Evolutionary conservation across 2,888 invertebrate species (phyloP), one percentile per base, ranked within the genome.

Genomic region (Rhodophaea formosa): DNA sequence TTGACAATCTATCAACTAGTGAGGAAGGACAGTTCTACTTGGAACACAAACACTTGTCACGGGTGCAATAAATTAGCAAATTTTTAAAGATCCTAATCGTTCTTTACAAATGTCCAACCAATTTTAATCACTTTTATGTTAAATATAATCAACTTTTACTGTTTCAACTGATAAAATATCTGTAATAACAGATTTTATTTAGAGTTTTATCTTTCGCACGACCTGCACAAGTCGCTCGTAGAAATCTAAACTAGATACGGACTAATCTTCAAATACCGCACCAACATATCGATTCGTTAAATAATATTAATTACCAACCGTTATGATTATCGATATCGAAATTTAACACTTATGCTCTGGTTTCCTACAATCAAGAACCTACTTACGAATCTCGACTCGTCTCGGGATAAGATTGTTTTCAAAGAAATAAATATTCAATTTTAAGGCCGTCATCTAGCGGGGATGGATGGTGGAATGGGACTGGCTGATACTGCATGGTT

Each of bases 11-110:
- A 23, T 23, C 23, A 12, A 23, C 23, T 23, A 23, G 23, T 23
- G 46, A 46, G 46, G 46, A 46, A 23, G 23, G 46, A 45, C 23
- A 46, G 16, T 16, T 46, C 46, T 17, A 30, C 14, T 23, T 23
- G 23, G n/a, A 39, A 52, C 51, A 51, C 52, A 39, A 52, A 35
- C 52, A 35, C 16, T 52, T 46, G 16, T 46, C 10, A 23, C 46
- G 12, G 43, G 3, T n/a, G n/a, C n/a, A 39, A 39, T 39, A 39
- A 39, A 39, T 39, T n/a, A 39, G 12, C 39, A 6, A 39, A 12
- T 6, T 39, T 39, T 1, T n/a, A 39, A 39, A n/a, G n/a, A 12
- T 39, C 39, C 39, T 12, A 39, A 39, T 8, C 3, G 3, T 39
- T 12, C 39, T 5, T 12, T 6, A n/a, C 12, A 39, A 1, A 32